Conservation (phyloP, 2,888 invertebrate species). For the Neria commutata region DNA sequence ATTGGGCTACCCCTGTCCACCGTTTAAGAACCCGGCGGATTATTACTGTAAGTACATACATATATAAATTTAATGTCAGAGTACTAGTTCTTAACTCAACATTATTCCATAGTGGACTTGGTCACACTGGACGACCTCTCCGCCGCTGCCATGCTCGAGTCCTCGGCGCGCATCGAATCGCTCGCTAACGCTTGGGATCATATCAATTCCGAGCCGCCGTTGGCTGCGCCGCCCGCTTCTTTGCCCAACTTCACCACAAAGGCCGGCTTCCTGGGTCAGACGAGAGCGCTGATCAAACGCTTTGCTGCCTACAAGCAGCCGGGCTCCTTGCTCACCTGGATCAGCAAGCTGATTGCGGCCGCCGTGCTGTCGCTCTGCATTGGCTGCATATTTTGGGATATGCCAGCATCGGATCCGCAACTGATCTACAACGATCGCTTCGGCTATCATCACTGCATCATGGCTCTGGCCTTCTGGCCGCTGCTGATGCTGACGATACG, state of each 20-base stretch:
- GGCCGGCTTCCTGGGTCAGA: conserved; percentile 73
- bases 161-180: conserved; percentile 90
- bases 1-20: conserved; percentile 91
- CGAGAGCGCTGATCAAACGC: conserved; percentile 69
- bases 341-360: conserved; percentile 78
- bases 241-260: conserved; percentile 71
- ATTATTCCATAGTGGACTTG: conserved; percentile 74
- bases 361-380: conserved; percentile 82
- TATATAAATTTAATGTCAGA: too few relatives aligned
- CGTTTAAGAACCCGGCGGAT: conserved; percentile 95
- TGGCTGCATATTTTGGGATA: conserved; percentile 89
- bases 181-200: conserved; percentile 75
- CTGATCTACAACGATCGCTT: conserved; percentile 76
- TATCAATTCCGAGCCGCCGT: conserved; percentile 62
- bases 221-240: conserved; percentile 77
- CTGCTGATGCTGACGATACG: conserved; percentile 68
- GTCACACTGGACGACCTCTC: conserved; percentile 93
- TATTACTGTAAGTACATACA: conserved; percentile 90
- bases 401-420: conserved; percentile 77
- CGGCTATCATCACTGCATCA: conserved; percentile 85
- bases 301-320: conserved; percentile 80
- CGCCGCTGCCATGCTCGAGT: conserved; percentile 93
- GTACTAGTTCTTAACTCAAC: too few relatives aligned
- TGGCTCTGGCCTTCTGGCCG: conserved; percentile 82
- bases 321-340: conserved; percentile 79